phyloP scores from a whole-genome alignment of 2,113 vertebrate species.

The Chloropsis hardwickii region DNA sequence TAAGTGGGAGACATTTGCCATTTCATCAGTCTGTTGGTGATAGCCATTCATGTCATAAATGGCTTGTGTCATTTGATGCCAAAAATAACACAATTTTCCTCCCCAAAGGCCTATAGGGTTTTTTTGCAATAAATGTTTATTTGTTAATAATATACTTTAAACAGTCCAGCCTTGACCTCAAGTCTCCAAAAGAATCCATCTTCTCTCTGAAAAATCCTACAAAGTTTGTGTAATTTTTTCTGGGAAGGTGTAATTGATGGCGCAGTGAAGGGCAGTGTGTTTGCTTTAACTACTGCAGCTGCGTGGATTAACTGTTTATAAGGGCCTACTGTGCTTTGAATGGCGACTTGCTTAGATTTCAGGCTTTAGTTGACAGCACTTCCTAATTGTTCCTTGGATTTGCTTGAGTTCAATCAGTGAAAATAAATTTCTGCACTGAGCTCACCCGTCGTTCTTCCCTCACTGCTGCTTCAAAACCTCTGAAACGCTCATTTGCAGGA shows the following conservation, averaged over 20 bases:
- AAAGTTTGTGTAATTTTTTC: conserved; percentile 80
- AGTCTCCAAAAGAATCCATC: conserved; percentile 79
- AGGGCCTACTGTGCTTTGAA: conserved; percentile 71
- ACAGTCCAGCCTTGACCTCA: conserved; percentile 80
- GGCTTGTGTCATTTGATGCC: conserved; percentile 82
- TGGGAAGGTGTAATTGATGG: conserved; percentile 80
- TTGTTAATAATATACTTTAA: conserved; percentile 84
- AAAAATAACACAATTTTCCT: conserved; percentile 79
- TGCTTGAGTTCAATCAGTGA: conserved; percentile 62
- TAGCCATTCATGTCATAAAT: conserved; percentile 79
- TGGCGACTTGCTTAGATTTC: conserved; percentile 74
- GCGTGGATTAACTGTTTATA: conserved; percentile 72
- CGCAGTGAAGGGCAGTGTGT: conserved; percentile 79
- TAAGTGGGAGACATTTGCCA: conserved; percentile 74
- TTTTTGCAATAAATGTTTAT: conserved; percentile 82
- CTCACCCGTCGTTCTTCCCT: conserved; percentile 53
- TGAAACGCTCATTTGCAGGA: background rate
- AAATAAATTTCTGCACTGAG: conserved; percentile 63
- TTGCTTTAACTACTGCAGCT: conserved; percentile 80
- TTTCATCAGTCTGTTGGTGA: conserved; percentile 73
- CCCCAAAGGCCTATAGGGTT: conserved; percentile 77
- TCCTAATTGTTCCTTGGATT: conserved; percentile 69
- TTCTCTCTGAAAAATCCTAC: conserved; percentile 77
- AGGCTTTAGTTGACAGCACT: conserved; percentile 72
- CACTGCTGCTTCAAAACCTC: background rate